phyloP scores from a whole-genome alignment of 2,888 invertebrate genomes.

The Lypha dubia region DNA sequence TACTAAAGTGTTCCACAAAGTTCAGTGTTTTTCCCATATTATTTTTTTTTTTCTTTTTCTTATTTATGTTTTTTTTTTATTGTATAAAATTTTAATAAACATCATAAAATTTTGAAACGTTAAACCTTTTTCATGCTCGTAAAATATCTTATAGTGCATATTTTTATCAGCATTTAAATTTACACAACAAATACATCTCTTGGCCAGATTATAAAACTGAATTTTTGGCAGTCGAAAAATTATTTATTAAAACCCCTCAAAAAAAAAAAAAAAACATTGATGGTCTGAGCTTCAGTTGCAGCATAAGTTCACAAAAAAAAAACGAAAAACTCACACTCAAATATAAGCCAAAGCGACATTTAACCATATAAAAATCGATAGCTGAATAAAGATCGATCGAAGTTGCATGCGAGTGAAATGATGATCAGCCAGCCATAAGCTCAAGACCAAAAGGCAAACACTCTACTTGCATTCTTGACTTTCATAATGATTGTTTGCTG shows the following conservation, averaged over 20 bases:
- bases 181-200: background rate
- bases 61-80: background rate
- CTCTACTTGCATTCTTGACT: constrained; percentile 38
- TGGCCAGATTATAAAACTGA: constrained; percentile 34
- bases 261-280: background rate
- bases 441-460: constrained; percentile 42
- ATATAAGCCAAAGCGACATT: constrained; percentile 63
- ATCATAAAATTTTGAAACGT: constrained; percentile 72
- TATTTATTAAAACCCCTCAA: constrained; percentile 48
- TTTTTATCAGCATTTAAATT: constrained; percentile 50
- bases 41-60: background rate
- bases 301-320: constrained; percentile 37
- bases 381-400: constrained; percentile 65
- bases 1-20: background rate
- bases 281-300: constrained; percentile 36
- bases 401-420: constrained; percentile 52
- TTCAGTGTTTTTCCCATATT: background rate
- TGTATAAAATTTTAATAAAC: constrained; percentile 64
- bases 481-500: constrained; percentile 25
- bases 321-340: constrained; percentile 53
- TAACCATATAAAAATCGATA: constrained; percentile 68
- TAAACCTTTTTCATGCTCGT: constrained; percentile 73
- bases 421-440: constrained; percentile 44
- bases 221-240: constrained; percentile 44
- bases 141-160: constrained; percentile 45